Conservation (phyloP, 2,113 vertebrate species). For the Mugil cephalus region DNA sequence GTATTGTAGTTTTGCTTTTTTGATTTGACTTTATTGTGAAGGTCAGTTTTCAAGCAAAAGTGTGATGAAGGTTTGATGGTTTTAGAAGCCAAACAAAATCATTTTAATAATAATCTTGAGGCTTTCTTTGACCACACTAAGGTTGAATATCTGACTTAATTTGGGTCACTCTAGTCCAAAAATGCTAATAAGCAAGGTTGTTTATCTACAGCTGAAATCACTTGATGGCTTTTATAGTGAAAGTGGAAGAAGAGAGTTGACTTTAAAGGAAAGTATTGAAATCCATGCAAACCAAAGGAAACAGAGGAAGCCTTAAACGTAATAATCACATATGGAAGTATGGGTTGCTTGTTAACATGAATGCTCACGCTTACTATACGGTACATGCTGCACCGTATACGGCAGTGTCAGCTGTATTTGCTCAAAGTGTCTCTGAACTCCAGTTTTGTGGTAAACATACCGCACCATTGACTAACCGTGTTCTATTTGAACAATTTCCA, state of each 20-base stretch:
- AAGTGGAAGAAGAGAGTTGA: neutral
- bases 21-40: neutral
- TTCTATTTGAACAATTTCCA: constrained; percentile 31
- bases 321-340: neutral
- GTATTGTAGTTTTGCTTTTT: neutral
- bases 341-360: neutral
- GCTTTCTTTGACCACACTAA: neutral
- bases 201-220: neutral
- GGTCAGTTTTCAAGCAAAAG: neutral
- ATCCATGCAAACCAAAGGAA: neutral
- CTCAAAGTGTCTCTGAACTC: neutral
- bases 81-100: neutral
- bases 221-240: neutral
- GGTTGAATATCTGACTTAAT: neutral
- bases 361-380: neutral
- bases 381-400: neutral
- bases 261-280: constrained; percentile 24
- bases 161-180: no score
- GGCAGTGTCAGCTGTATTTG: neutral
- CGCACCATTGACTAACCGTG: neutral
- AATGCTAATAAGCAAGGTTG: neutral
- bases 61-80: neutral
- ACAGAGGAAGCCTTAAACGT: neutral
- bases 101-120: neutral
- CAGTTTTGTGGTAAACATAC: constrained; percentile 4